Base-by-base conservation (phyloP, 1,140 invertebrate genomes). In the Micrasema minimum region DNA sequence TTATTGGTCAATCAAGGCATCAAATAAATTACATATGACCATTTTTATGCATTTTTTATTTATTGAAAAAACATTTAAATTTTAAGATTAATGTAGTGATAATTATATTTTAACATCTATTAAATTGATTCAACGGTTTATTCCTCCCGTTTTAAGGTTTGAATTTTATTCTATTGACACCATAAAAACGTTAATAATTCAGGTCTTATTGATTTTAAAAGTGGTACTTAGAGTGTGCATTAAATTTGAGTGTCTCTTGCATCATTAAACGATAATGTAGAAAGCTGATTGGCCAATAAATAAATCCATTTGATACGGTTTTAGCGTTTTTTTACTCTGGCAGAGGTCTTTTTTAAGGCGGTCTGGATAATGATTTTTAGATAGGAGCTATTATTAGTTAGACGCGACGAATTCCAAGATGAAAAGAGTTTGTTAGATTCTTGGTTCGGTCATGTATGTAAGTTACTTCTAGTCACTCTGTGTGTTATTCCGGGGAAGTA, bases 401-500 rank as follows among this genome's bases (percentile, higher is more conserved):
- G 37, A 41, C 55, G 55, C 55, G 55, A 59, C 37, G 55, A 59
- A 59, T 59, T 59, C 18, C 37, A 16, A 35, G 38, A 31, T 37
- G 51, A 59, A 59, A 55, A 53, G 38, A 59, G 35, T 43, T 11
- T 18, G 35, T 41, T 43, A 35, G 35, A 35, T 41, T 41, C 14
- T 41, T 59, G 31, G 38, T 38, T 16, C 55, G 12, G 14, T 41
- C 55, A 2, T 2, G 55, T 35, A 31, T 31, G 26, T 31, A 31
- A 31, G 26, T 31, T 31, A 31, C 7, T 4, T 31, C 48, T 51
- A 14, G 48, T 18, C 48, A 20, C 37, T 59, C 55, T 38, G 37
- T 59, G 20, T 59, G 55, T 59, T 14, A 59, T 59, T 59, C 55
- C 55, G 55, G 55, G 38, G 55, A 59, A 20, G 14, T 59, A 31